phyloP scores from a whole-genome alignment of 2,113 vertebrate genomes.

The Callionymus lyra region DNA sequence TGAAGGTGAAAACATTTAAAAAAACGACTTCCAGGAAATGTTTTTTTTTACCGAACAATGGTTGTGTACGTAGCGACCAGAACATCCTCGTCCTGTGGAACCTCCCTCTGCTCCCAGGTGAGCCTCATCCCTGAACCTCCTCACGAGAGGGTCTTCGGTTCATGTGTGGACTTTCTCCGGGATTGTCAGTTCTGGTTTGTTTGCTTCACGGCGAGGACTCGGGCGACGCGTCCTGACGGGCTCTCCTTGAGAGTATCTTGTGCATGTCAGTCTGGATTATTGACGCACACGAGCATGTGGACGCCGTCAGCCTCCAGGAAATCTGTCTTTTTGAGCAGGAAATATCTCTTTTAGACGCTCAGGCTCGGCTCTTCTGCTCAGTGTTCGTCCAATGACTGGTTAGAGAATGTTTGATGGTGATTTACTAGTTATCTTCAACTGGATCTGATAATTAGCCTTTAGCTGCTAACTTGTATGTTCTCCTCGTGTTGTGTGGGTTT shows the following conservation, averaged over 20 bases:
- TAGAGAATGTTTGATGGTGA: too few relatives aligned
- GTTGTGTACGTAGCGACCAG: conserved; percentile 10
- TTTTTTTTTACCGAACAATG: not conserved
- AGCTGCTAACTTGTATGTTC: too few relatives aligned
- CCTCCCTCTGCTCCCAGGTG: conserved; percentile 18
- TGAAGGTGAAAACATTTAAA: too few relatives aligned
- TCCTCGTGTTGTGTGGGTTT: too few relatives aligned
- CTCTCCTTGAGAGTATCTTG: conserved; percentile 59
- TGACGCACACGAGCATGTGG: conserved; percentile 42
- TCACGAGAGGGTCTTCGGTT: conserved; percentile 8
- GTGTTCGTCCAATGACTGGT: too few relatives aligned
- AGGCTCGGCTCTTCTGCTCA: too few relatives aligned
- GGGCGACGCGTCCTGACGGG: conserved; percentile 36
- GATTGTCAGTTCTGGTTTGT: conserved; percentile 60
- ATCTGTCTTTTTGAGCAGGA: conserved; percentile 4
- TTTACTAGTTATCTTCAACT: too few relatives aligned
- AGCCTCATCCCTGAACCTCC: conserved; percentile 27
- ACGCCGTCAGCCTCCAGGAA: conserved; percentile 38
- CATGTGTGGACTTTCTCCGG: conserved; percentile 50
- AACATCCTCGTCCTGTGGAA: too few relatives aligned
- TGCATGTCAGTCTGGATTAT: conserved; percentile 56
- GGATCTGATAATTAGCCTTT: too few relatives aligned
- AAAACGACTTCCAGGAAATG: too few relatives aligned
- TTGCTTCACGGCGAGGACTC: conserved; percentile 43
- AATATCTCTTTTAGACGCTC: not conserved